Evolutionary conservation across 2,797 vertebrate species (phyloP), one percentile per base, ranked within the genome.

Genomic region (Botia almorhae): DNA sequence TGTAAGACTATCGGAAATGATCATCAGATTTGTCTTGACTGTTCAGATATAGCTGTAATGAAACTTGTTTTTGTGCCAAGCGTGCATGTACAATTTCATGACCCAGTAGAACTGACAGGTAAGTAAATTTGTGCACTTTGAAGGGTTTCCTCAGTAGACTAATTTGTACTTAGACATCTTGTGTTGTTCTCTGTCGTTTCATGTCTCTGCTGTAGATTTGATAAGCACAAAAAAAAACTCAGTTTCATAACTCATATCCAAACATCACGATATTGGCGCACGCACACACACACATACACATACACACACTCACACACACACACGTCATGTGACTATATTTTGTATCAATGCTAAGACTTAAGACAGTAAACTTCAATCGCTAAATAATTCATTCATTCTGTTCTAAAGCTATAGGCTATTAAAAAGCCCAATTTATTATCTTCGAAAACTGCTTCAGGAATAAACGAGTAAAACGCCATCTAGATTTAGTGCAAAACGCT

Each of bases 131-230:
- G 4, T 48, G 69, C 7, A 58, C 51, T 69, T 71, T 26, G 56
- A 60, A 21, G 23, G 23, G 63, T 53, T 39, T 63, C 11, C 29
- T 64, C 29, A 1, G 29, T 33, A 46, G 48, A 72, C 64, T 72
- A 55, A 80, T 80, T 79, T 72, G 58, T 80, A 64, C 58, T 69
- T 12, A 0, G 55, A 69, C 43, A 60, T 67, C 67, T 43, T 51
- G 68, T 78, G 76, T 63, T 68, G 21, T 72, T 53, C 19, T 0
- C 77, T 65, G 60, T 65, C 77, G 1, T 65, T 43, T 80, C 48
- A 26, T 65, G 71, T 72, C 29, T 29, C 29, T 29, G 29, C 69
- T 69, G 64, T 58, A 48, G 51, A 60, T 61, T 68, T 81, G 72
- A 67, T 68, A n/a, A 39, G 26, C 70, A 64, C 46, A 71, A 33